Evolutionary conservation across 2,113 vertebrate genomes (phyloP), one percentile per base, ranked within the genome.

Genomic region (zebrafish (Danio rerio)): DNA sequence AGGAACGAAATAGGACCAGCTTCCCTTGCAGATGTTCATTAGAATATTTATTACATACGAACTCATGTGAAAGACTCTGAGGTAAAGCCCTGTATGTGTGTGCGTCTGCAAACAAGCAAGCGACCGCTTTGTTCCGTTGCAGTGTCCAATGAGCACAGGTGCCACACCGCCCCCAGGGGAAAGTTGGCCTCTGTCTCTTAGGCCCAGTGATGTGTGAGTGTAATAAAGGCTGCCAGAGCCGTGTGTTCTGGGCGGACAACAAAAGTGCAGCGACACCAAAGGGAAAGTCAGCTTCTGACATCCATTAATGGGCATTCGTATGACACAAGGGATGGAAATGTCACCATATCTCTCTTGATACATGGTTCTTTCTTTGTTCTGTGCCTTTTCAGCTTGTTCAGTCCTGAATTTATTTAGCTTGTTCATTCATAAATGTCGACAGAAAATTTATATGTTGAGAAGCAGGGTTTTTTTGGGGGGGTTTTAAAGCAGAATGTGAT

Each of bases 11-110:
- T n/a, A 20, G 65, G 62, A 31, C 63, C 40, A 81, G 80, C 42
- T 20, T 85, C 52, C 72, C n/a, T 15, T 89, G 82, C 87, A 90
- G 84, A 83, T 89, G 82, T 90, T 87, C 82, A 87, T 87, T 88
- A 68, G 72, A 87, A 83, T 90, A 86, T 89, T 87, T 85, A 81
- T 88, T 84, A 82, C 80, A 84, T 78, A 81, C 70, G 78, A 85
- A 86, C 76, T 84, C 69, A 83, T 76, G 63, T 82, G 70, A 73
- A 62, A 68, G 71, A 78, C 78, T 77, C 72, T 40, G 21, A 68
- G 53, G 76, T 59, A 78, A 15, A 13, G 21, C 3, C 9, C 61
- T 68, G 66, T 66, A 61, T 74, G 50, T 70, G 73, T 69, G 81
- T 31, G 56, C 12, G n/a, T 52, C 43, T 40, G 59, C 42, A 66